Evolutionary conservation across 2,113 vertebrate genomes (phyloP).

Genomic region (Vicugna pacos): DNA sequence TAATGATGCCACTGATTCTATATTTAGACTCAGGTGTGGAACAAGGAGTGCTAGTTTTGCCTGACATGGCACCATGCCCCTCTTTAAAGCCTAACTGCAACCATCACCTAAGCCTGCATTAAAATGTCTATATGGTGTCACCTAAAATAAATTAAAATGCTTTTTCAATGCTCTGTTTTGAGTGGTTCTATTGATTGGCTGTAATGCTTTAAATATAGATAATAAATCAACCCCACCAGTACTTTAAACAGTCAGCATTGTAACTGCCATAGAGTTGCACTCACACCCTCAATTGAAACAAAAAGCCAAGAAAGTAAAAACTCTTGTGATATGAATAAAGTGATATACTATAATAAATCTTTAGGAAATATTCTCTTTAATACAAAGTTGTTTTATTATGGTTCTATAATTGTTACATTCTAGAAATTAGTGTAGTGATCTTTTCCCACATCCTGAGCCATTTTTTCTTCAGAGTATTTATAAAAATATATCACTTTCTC

Average conservation of each 20-base stretch:
- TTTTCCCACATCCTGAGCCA: constrained; percentile 58
- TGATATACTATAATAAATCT: constrained; percentile 41
- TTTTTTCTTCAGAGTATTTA: constrained; percentile 67
- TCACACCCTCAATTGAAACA: neutral
- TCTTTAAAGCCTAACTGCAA: constrained; percentile 57
- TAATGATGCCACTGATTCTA: constrained; percentile 65
- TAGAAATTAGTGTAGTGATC: constrained; percentile 61
- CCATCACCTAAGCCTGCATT: constrained; percentile 38
- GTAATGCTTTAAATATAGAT: constrained; percentile 61
- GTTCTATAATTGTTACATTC: constrained; percentile 42
- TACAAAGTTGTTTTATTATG: constrained; percentile 44
- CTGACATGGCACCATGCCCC: constrained; percentile 39
- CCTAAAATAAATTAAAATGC: constrained; percentile 51
- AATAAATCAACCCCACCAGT: neutral
- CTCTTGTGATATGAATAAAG: constrained; percentile 26
- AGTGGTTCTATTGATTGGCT: constrained; percentile 19
- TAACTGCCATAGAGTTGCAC: neutral
- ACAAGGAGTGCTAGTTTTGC: constrained; percentile 57
- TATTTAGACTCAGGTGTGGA: constrained; percentile 67
- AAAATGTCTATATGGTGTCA: neutral
- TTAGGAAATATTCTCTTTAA: constrained; percentile 41
- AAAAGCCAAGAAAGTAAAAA: constrained; percentile 48
- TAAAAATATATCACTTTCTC: constrained; percentile 72
- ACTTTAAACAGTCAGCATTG: constrained; percentile 23
- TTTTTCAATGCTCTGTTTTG: constrained; percentile 52